Conservation (phyloP, 2,113 vertebrate genomes). For the Nymphicus hollandicus region DNA sequence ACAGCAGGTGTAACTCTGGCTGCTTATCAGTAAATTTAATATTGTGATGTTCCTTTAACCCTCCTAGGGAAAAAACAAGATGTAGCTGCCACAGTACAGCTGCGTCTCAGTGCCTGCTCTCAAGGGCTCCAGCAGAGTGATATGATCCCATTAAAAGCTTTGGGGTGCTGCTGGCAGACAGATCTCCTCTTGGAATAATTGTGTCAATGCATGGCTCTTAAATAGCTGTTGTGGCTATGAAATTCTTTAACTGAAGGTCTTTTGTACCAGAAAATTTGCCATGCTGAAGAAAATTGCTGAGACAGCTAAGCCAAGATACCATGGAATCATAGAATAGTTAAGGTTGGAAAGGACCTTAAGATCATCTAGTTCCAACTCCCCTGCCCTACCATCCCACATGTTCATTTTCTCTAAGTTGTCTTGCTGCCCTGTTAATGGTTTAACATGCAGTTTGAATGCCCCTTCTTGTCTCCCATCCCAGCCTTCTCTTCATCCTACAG, state of each 20-base stretch:
- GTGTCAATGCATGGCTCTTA: background rate
- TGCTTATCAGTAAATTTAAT: background rate
- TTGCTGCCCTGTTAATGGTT: background rate
- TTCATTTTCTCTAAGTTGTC: background rate
- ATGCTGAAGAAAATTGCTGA: background rate
- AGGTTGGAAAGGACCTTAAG: background rate
- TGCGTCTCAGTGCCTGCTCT: background rate
- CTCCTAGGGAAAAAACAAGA: background rate
- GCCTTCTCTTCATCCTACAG: background rate
- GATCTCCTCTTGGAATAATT: background rate
- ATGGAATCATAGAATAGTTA: background rate
- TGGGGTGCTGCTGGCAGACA: background rate
- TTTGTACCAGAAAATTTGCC: background rate
- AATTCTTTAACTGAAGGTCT: background rate
- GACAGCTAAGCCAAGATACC: background rate
- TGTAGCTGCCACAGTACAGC: background rate
- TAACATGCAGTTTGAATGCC: background rate
- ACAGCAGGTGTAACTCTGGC: background rate
- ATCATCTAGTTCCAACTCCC: background rate
- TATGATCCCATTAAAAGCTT: background rate
- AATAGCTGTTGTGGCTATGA: background rate
- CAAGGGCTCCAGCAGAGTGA: background rate
- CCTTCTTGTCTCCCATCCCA: background rate
- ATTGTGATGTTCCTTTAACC: background rate
- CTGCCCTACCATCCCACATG: background rate